phyloP scores from a whole-genome alignment of 2,113 vertebrate genomes.

The Sminthopsis crassicaudata region DNA sequence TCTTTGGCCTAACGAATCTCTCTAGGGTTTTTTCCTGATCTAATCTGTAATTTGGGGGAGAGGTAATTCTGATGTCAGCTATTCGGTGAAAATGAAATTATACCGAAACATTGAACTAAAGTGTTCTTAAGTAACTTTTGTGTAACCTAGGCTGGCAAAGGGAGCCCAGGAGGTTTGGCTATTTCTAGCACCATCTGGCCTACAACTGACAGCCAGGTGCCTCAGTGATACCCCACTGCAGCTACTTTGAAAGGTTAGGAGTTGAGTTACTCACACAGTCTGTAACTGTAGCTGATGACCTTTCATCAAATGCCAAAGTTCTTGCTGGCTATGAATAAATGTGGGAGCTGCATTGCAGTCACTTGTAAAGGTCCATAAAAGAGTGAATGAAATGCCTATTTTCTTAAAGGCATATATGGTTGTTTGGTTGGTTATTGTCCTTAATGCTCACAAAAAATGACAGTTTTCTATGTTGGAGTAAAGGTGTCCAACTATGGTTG shows the following conservation, averaged over 20 bases:
- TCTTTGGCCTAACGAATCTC: not conserved
- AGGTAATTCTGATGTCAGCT: not conserved
- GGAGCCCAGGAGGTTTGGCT: not conserved
- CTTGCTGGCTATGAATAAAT: constrained; percentile 28
- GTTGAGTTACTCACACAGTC: constrained; percentile 16
- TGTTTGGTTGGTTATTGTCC: not conserved
- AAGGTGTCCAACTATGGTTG: not conserved
- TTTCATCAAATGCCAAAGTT: constrained; percentile 84
- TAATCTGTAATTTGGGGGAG: not conserved
- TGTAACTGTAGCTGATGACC: constrained; percentile 79
- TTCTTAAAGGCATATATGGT: not conserved
- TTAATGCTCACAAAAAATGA: not conserved
- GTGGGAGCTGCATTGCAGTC: fast-evolving
- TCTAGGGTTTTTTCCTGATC: not conserved
- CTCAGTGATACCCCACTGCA: constrained; percentile 46
- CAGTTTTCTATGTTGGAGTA: not conserved
- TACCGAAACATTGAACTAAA: not conserved
- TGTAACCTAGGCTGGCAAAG: not conserved
- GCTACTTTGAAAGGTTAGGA: constrained; percentile 60
- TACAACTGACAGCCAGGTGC: not conserved
- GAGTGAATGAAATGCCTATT: not conserved
- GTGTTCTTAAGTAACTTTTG: not conserved
- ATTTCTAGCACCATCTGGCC: not conserved
- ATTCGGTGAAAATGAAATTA: not conserved
- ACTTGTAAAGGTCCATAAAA: fast-evolving